Evolutionary conservation across 2,113 vertebrate species (phyloP).

Genomic region (Corythornis madagascariensis): DNA sequence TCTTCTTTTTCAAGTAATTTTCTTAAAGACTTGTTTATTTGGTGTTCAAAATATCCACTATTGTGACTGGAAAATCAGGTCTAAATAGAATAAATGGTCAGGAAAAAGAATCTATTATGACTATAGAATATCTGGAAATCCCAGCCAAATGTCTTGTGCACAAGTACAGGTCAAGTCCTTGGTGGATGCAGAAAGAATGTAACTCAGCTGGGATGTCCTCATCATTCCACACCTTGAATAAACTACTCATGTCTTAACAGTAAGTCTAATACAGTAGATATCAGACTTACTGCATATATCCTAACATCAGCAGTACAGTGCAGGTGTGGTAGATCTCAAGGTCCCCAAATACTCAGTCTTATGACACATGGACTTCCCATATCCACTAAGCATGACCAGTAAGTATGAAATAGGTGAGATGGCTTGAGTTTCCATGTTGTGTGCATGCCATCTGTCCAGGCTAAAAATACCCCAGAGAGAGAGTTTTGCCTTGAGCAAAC

Average conservation of each 20-base stretch:
- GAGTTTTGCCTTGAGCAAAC: neutral
- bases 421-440: neutral
- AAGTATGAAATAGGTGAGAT: neutral
- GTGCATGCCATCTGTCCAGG: neutral
- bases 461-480: neutral
- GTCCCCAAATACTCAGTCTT: neutral
- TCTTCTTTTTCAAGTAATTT: neutral
- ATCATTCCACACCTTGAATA: neutral
- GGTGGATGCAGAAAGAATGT: neutral
- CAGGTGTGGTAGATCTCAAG: neutral
- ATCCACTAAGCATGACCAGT: neutral
- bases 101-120: neutral
- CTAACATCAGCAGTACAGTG: neutral
- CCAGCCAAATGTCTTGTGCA: neutral
- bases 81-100: neutral
- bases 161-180: neutral
- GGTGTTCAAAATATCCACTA: neutral
- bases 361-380: neutral
- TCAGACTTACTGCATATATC: neutral
- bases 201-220: neutral
- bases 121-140: neutral
- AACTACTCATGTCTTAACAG: neutral
- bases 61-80: neutral
- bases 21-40: neutral
- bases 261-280: neutral